phyloP scores from a whole-genome alignment of 2,888 invertebrate species.

The Rhyacophila evoluta region DNA sequence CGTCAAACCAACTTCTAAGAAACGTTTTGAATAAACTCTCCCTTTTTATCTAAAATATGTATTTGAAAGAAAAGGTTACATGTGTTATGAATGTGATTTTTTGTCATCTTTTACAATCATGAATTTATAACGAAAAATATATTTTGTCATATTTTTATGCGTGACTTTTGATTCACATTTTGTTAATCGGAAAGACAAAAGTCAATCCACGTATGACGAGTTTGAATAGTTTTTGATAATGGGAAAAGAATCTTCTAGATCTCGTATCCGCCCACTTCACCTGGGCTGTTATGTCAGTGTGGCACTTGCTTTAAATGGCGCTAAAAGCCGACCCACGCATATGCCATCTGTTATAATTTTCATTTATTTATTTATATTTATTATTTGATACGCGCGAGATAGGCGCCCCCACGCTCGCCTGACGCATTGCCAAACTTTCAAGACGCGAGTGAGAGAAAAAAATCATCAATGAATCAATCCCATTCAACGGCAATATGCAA shows the following conservation, averaged over 20 bases:
- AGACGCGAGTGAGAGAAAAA: not conserved
- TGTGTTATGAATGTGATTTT: too few relatives aligned
- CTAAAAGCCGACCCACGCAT: constrained; percentile 1
- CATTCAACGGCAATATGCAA: too few relatives aligned
- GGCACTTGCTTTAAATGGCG: constrained; percentile 17
- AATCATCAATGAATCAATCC: not conserved
- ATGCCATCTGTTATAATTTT: constrained; percentile 24
- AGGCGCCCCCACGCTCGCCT: constrained; percentile 7
- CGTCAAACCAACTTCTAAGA: too few relatives aligned
- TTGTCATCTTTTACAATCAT: too few relatives aligned
- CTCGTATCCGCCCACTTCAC: not conserved
- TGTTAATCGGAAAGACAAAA: not conserved
- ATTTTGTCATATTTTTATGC: too few relatives aligned
- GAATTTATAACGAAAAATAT: too few relatives aligned
- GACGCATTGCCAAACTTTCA: constrained; percentile 10
- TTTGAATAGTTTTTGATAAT: not conserved
- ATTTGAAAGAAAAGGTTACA: too few relatives aligned
- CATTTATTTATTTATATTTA: constrained; percentile 20
- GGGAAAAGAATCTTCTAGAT: constrained; percentile 14
- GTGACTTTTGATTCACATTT: too few relatives aligned
- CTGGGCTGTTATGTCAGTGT: not conserved
- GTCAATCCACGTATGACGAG: not conserved
- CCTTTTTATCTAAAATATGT: too few relatives aligned
- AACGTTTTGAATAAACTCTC: too few relatives aligned
- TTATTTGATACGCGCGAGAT: constrained; percentile 14